Conservation (phyloP, 2,113 vertebrate species). For the Macroglossus sobrinus region DNA sequence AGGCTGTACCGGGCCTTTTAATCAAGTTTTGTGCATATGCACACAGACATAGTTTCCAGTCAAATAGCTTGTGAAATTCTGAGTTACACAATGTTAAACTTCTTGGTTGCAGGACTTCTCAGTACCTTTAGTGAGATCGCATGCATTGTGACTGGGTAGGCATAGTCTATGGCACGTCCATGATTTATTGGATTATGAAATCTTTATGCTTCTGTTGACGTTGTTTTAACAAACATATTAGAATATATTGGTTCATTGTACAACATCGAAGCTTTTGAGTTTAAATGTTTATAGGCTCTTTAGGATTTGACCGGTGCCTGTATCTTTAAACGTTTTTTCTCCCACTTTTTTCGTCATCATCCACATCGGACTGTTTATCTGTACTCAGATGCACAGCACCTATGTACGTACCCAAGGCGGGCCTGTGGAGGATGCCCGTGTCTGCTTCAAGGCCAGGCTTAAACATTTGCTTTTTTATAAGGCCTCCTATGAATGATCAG, state of each 20-base stretch:
- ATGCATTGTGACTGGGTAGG: neutral
- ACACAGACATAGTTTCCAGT: neutral
- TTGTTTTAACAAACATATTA: neutral
- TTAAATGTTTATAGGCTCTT: neutral
- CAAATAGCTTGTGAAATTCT: neutral
- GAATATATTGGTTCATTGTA: neutral
- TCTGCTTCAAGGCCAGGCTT: neutral
- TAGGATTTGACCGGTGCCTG: neutral
- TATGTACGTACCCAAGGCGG: rapidly evolving
- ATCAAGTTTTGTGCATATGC: neutral
- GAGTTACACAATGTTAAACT: neutral
- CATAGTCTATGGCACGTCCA: neutral
- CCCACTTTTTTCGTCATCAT: neutral
- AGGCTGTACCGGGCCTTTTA: neutral
- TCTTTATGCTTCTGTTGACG: neutral
- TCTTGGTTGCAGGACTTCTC: neutral
- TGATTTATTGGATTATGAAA: neutral
- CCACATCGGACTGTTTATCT: neutral
- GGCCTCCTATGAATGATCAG: neutral
- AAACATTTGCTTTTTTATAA: neutral
- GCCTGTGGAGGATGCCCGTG: no score
- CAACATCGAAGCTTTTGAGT: neutral
- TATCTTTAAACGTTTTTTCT: neutral
- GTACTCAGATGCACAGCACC: no score
- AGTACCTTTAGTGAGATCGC: neutral